phyloP scores from a whole-genome alignment of 2,113 vertebrate genomes.

The Hystrix cristata region DNA sequence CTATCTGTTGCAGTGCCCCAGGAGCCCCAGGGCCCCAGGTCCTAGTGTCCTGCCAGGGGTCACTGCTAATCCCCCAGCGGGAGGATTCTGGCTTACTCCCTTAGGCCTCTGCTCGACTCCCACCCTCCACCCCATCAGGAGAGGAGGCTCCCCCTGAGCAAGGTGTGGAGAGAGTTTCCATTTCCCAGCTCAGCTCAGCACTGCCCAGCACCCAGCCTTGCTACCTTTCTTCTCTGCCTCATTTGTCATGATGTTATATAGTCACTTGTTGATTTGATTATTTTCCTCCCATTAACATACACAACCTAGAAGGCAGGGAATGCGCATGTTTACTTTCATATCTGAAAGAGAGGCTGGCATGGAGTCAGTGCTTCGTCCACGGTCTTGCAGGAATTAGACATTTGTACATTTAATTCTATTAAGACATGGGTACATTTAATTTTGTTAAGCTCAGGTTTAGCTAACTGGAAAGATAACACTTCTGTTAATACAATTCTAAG shows the following conservation, averaged over 20 bases:
- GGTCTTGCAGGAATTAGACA: background rate
- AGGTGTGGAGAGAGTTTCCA: background rate
- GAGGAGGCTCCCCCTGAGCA: background rate
- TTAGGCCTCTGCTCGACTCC: background rate
- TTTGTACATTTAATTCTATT: background rate
- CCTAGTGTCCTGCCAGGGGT: background rate
- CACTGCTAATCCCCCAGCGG: rapidly evolving
- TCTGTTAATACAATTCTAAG: background rate
- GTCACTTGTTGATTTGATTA: background rate
- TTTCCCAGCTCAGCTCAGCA: rapidly evolving
- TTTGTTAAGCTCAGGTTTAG: constrained; percentile 12
- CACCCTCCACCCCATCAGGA: too few relatives aligned
- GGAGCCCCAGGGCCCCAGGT: background rate
- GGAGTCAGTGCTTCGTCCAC: background rate
- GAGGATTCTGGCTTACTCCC: background rate
- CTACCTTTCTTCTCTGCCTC: background rate
- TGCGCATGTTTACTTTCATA: background rate
- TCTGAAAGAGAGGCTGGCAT: background rate
- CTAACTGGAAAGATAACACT: background rate
- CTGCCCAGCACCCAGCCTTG: background rate
- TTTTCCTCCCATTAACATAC: background rate
- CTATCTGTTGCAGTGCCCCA: background rate
- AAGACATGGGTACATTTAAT: background rate
- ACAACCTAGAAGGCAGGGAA: background rate
- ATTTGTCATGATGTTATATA: background rate